Evolutionary conservation across 2,113 vertebrate species (phyloP).

Genomic region (Eidolon helvum): DNA sequence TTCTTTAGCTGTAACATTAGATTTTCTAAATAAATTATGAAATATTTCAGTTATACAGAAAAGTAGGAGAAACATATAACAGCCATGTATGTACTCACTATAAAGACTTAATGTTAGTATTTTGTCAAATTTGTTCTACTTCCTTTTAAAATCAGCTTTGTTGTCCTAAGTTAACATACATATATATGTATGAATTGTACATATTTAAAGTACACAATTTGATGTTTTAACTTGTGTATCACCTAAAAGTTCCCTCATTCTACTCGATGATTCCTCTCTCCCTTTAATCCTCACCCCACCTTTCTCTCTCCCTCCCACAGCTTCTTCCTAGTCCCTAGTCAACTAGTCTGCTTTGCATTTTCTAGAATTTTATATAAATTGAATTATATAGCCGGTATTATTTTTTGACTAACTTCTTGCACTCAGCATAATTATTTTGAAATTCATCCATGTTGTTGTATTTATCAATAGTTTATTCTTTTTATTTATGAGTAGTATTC

Average conservation of each 20-base stretch:
- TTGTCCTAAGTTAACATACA: not conserved
- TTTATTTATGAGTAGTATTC: not conserved
- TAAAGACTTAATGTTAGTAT: slow-evolving; percentile 23
- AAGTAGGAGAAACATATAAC: not conserved
- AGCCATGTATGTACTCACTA: not conserved
- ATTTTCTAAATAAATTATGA: slow-evolving; percentile 29
- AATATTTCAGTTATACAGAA: slow-evolving; percentile 14
- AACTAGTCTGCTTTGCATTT: not conserved
- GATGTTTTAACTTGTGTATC: not conserved
- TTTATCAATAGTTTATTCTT: not conserved
- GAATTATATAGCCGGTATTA: not conserved
- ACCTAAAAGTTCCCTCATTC: not conserved
- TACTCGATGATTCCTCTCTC: not conserved
- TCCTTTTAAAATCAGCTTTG: not conserved
- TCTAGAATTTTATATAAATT: not conserved
- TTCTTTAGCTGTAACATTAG: slow-evolving; percentile 6
- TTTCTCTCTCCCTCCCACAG: not conserved
- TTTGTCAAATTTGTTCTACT: not conserved
- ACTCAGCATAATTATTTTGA: slow-evolving; percentile 7
- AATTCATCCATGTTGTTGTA: not conserved
- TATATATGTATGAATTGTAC: not conserved
- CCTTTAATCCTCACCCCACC: not conserved
- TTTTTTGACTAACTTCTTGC: not conserved
- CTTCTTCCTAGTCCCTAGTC: not conserved
- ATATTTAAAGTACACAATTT: not conserved